A percentile compares a stretch with the other conserved stretches of the same genome.
Evolutionary conservation across 2,888 invertebrate species (phyloP).

Genomic region (Scelioninae gen. 2): DNA sequence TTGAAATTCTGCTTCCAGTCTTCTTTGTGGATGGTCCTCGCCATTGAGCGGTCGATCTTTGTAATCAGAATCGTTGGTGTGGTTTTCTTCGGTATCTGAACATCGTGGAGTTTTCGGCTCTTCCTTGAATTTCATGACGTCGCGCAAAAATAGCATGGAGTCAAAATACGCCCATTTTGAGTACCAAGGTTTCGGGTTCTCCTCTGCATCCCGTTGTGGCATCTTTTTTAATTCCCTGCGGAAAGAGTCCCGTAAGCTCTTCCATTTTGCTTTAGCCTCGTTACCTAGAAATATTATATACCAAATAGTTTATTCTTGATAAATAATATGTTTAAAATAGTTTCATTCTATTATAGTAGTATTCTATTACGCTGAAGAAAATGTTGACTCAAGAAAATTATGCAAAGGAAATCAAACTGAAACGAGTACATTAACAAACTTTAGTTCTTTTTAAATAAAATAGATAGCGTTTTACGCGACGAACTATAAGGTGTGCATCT

Average conservation of each 20-base stretch:
- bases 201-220: slow-evolving; percentile 38
- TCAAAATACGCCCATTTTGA: slow-evolving; percentile 58
- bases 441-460: no score
- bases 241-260: slow-evolving; percentile 56
- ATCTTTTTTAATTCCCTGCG: slow-evolving; percentile 56
- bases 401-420: no score
- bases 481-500: no score
- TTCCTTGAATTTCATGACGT: slow-evolving; percentile 58
- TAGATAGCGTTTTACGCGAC: no score
- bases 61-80: slow-evolving; percentile 51
- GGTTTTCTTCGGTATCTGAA: slow-evolving; percentile 50
- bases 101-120: slow-evolving; percentile 44
- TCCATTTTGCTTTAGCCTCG: slow-evolving; percentile 57
- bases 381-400: no score
- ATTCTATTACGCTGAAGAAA: no score
- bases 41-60: slow-evolving; percentile 38
- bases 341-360: no score
- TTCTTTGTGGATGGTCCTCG: slow-evolving; percentile 30
- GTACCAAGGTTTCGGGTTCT: slow-evolving; percentile 38
- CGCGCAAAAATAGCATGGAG: slow-evolving; percentile 48
- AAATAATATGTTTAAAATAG: no score
- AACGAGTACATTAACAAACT: no score
- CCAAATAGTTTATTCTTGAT: no score
- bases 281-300: slow-evolving; percentile 53
- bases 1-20: slow-evolving; percentile 32